Conservation (phyloP, 2,797 vertebrate genomes). For the Sus cebifrons region DNA sequence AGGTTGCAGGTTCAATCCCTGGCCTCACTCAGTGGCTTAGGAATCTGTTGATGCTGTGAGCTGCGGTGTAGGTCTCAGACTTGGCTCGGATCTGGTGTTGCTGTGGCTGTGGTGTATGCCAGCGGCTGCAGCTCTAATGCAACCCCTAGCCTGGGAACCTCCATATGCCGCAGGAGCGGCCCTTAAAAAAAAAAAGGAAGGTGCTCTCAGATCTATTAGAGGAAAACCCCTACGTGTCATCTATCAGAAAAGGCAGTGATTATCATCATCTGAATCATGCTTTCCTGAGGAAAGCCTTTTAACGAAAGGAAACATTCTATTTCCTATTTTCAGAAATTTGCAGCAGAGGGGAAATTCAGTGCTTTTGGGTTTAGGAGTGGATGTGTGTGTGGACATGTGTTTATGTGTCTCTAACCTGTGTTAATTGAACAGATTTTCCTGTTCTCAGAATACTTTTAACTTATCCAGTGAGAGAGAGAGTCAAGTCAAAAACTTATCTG, state of each 20-base stretch:
- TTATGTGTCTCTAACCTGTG: not conserved
- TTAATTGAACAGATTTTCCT: not conserved
- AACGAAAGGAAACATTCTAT: constrained; percentile 71
- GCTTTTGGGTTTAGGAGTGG: not conserved
- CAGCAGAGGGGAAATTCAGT: constrained; percentile 26
- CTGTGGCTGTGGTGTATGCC: too few relatives aligned
- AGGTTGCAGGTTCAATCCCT: too few relatives aligned
- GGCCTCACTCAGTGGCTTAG: too few relatives aligned
- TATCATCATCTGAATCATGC: not conserved
- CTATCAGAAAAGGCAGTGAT: not conserved
- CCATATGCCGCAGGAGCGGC: too few relatives aligned
- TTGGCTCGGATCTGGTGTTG: too few relatives aligned
- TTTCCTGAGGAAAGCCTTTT: constrained; percentile 71
- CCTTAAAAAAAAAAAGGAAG: too few relatives aligned
- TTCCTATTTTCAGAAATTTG: constrained; percentile 71
- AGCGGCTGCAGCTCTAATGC: too few relatives aligned
- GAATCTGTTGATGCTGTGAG: too few relatives aligned
- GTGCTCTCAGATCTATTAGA: not conserved
- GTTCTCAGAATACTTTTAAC: not conserved
- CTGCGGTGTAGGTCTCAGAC: too few relatives aligned
- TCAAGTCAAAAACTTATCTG: not conserved
- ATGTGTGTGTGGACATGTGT: not conserved
- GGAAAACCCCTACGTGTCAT: constrained; percentile 39
- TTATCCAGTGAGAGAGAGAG: not conserved
- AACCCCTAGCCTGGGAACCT: too few relatives aligned